A percentile compares a stretch with the other conserved stretches of the same genome.
These are phyloP conservation scores for Pseudomyrmex gracilis DNA, from an alignment of 1,140 invertebrate species.

Conservation along the genomic window DNA sequence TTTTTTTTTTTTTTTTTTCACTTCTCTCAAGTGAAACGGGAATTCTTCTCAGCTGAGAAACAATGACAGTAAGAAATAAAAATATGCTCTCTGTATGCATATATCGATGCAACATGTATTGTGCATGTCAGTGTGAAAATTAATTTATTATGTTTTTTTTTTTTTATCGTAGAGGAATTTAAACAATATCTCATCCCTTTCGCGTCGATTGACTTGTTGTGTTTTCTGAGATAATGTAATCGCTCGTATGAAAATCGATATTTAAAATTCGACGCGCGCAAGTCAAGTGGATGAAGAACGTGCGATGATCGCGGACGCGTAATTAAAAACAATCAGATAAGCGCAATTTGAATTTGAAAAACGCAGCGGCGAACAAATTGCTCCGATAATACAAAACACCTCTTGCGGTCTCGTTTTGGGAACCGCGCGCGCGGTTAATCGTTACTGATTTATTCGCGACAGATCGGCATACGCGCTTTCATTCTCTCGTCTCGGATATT, in stretches of 20 bases:
- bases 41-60: not conserved
- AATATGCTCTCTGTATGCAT: no score
- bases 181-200: not conserved
- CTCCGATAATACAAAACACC: no score
- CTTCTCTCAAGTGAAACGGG: not conserved
- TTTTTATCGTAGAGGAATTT: not conserved
- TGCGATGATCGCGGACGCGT: not conserved
- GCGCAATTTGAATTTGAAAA: no score
- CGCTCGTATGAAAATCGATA: not conserved
- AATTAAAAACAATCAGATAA: not conserved
- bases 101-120: no score
- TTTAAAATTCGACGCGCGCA: not conserved
- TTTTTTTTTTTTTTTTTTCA: no score
- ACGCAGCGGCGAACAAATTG: no score
- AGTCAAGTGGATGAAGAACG: not conserved
- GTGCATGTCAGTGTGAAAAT: not conserved
- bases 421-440: not conserved
- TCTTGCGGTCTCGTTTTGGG: not conserved
- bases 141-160: not conserved
- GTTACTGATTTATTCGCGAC: not conserved
- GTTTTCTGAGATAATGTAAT: not conserved
- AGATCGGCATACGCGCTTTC: not conserved
- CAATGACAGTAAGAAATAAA: not conserved
- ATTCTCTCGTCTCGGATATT: conserved; percentile 43
- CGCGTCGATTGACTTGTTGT: no score